These are phyloP conservation scores for Mesoligia furuncula DNA, from an alignment of 2,888 invertebrate genomes.

Conservation along the genomic window DNA sequence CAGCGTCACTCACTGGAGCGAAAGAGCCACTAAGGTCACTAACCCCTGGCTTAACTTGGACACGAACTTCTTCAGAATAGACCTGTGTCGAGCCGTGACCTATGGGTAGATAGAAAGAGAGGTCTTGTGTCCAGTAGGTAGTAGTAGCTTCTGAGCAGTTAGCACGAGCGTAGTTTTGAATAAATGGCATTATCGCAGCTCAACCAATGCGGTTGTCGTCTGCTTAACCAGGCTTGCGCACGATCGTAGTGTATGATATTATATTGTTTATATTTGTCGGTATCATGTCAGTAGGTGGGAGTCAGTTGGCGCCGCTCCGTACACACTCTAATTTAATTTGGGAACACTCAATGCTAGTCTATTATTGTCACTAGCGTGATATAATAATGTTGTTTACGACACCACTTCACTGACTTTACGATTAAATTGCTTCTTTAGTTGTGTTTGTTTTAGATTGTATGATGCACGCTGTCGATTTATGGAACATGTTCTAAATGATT, in stretches of 20 bases:
- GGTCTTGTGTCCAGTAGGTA: neutral
- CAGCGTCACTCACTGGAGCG: conserved; percentile 53
- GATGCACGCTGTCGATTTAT: conserved; percentile 31
- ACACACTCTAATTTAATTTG: conserved; percentile 72
- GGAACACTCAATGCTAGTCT: conserved; percentile 76
- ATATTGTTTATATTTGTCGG: conserved; percentile 50
- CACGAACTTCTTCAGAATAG: conserved; percentile 18
- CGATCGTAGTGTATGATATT: conserved; percentile 43
- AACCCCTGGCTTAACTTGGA: conserved; percentile 40
- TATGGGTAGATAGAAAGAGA: conserved; percentile 4
- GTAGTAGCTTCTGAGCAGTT: neutral
- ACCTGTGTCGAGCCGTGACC: conserved; percentile 3
- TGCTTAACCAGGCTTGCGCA: neutral
- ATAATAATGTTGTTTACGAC: conserved; percentile 73
- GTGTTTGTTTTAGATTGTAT: conserved; percentile 36
- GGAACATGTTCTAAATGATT: conserved; percentile 13
- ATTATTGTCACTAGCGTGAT: conserved; percentile 75
- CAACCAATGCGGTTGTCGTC: no score
- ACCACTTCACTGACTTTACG: conserved; percentile 69
- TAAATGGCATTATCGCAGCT: no score
- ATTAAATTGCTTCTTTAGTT: conserved; percentile 54
- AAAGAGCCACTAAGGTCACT: conserved; percentile 44
- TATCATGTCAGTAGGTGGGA: conserved; percentile 63
- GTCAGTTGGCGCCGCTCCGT: conserved; percentile 69
- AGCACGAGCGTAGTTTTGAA: conserved; percentile 18